These are phyloP conservation scores for Gambusia yucatana DNA, from an alignment of 2,797 vertebrate genomes.

Conservation along the genomic window DNA sequence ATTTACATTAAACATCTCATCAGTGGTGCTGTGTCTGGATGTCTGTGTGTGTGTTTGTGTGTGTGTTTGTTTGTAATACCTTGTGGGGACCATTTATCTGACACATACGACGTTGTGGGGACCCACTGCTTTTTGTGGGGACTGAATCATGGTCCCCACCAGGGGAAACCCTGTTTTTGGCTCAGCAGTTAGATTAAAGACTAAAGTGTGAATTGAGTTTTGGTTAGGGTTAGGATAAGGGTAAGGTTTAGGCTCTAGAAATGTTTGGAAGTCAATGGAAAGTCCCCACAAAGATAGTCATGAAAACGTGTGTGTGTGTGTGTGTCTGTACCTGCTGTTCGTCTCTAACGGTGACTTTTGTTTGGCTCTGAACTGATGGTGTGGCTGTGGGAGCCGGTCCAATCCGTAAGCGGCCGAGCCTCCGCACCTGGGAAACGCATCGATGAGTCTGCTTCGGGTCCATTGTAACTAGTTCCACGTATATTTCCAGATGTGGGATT, in stretches of 20 bases:
- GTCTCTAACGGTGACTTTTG: slow-evolving; percentile 40
- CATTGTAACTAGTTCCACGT: slow-evolving; percentile 58
- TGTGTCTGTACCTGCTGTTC: slow-evolving; percentile 35
- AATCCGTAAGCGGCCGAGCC: slow-evolving; percentile 38
- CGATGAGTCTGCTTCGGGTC: slow-evolving; percentile 24
- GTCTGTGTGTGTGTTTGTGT: neutral
- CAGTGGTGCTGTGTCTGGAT: slow-evolving; percentile 11
- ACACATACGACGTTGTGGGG: too few species aligned
- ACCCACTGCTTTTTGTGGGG: too few species aligned
- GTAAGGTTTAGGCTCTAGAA: too few species aligned
- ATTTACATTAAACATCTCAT: slow-evolving; percentile 35
- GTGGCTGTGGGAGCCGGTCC: slow-evolving; percentile 4
- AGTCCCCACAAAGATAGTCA: too few species aligned
- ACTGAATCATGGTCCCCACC: too few species aligned
- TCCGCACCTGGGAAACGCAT: slow-evolving; percentile 73
- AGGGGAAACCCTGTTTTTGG: too few species aligned
- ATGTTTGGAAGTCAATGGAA: too few species aligned
- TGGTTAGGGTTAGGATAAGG: too few species aligned
- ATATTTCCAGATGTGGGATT: slow-evolving; percentile 78
- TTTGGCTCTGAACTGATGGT: slow-evolving; percentile 37
- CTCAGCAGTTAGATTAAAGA: too few species aligned
- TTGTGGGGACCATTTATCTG: too few species aligned
- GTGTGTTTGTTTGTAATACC: too few species aligned
- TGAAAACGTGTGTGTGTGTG: neutral
- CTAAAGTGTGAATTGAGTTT: too few species aligned